Percentiles rank a stretch among this genome's conserved stretches.
Evolutionary conservation across 2,797 vertebrate species (phyloP).

Genomic region (Dendrocincla fuliginosa): DNA sequence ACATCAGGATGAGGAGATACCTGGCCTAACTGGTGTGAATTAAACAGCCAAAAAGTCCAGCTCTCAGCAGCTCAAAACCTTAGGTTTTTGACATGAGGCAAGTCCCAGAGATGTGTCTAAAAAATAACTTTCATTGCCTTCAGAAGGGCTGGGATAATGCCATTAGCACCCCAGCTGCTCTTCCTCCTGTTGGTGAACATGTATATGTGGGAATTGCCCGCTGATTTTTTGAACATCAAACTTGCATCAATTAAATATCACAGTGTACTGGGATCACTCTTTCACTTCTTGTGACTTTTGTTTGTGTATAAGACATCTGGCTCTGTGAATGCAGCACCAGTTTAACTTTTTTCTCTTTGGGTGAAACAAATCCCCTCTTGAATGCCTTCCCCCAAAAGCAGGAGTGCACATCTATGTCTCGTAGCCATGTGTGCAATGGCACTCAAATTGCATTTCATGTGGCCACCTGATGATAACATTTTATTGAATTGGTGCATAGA

Average conservation of each 20-base stretch:
- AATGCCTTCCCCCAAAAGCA: not conserved
- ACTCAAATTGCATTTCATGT: conserved; percentile 16
- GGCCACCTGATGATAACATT: not conserved
- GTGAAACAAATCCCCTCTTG: not conserved
- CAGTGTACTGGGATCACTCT: not conserved
- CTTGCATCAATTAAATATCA: conserved; percentile 9
- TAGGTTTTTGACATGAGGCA: not conserved
- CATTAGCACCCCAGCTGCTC: conserved; percentile 12
- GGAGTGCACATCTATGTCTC: not conserved
- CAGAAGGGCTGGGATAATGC: conserved; percentile 24
- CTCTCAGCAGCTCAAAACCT: not conserved
- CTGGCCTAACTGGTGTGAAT: not conserved
- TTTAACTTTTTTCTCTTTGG: not conserved
- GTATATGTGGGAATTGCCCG: not conserved
- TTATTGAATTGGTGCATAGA: conserved; percentile 52
- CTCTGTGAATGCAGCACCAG: not conserved
- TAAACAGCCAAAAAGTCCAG: not conserved
- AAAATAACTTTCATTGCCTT: conserved; percentile 27
- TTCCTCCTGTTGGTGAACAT: not conserved
- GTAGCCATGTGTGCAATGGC: not conserved
- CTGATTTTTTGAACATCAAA: conserved; percentile 1
- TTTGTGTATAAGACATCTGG: not conserved
- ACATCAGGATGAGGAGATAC: not conserved
- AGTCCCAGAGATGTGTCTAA: not conserved
- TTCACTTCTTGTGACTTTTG: not conserved